A percentile compares a stretch with the other conserved stretches of the same genome.
phyloP scores from a whole-genome alignment of 2,888 invertebrate species.

The Meliscaeva auricollis region DNA sequence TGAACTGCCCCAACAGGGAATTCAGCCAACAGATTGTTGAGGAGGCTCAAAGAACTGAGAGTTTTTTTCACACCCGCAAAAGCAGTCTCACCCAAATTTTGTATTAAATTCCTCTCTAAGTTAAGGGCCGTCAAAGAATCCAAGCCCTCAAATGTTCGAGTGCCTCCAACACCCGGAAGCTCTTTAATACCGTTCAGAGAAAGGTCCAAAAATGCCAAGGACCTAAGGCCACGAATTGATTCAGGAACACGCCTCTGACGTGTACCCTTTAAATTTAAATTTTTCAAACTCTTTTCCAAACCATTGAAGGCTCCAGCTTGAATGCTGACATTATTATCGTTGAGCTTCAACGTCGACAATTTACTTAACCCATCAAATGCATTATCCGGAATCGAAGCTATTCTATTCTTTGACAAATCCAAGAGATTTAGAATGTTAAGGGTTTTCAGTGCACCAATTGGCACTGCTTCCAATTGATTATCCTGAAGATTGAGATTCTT shows the following conservation, averaged over 20 bases:
- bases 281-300: constrained; percentile 92
- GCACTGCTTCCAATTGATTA: constrained; percentile 91
- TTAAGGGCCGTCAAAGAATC: constrained; percentile 92
- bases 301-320: constrained; percentile 90
- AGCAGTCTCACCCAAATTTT: constrained; percentile 90
- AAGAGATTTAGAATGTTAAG: constrained; percentile 90
- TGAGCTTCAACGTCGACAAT: constrained; percentile 92
- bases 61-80: constrained; percentile 92
- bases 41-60: constrained; percentile 93
- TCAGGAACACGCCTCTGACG: constrained; percentile 92
- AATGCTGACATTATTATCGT: constrained; percentile 94
- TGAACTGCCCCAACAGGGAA: constrained; percentile 93
- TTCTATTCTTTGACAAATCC: constrained; percentile 93
- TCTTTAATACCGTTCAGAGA: constrained; percentile 95
- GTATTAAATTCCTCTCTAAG: constrained; percentile 94
- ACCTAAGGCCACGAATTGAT: constrained; percentile 90
- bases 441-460: constrained; percentile 88
- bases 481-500: constrained; percentile 94
- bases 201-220: constrained; percentile 94
- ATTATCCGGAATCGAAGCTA: constrained; percentile 89
- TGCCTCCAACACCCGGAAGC: constrained; percentile 89
- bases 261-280: constrained; percentile 95
- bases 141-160: constrained; percentile 90
- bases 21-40: constrained; percentile 94
- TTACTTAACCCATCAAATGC: constrained; percentile 90